phyloP scores from a whole-genome alignment of 1,140 invertebrate species.

The Homalodisca vitripennis region DNA sequence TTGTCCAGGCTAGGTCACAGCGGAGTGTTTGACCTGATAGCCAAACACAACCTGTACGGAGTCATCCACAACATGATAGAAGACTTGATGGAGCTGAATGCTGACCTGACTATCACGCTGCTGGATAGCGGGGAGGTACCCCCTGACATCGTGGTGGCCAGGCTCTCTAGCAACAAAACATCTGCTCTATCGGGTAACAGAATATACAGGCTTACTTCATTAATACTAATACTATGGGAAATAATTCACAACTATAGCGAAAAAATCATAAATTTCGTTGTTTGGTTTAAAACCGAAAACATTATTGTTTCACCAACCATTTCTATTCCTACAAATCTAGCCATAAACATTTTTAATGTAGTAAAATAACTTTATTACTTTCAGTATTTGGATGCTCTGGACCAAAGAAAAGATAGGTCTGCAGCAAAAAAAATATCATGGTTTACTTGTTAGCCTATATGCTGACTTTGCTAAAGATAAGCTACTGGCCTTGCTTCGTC shows the following conservation, averaged over 20 bases:
- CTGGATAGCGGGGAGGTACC: constrained; percentile 71
- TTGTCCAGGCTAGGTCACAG: constrained; percentile 76
- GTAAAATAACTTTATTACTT: not conserved
- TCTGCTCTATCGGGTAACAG: not conserved
- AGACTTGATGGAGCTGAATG: constrained; percentile 87
- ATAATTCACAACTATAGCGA: no score
- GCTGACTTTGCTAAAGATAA: constrained; percentile 84
- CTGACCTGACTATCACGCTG: constrained; percentile 78
- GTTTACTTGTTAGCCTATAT: constrained; percentile 81
- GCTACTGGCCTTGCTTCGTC: constrained; percentile 82
- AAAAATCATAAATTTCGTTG: no score
- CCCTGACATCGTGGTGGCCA: constrained; percentile 77
- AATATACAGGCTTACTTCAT: no score
- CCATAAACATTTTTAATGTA: not conserved
- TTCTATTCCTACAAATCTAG: no score
- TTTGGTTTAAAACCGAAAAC: no score
- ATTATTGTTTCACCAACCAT: no score
- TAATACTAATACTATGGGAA: no score
- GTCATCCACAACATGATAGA: constrained; percentile 85
- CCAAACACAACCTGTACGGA: constrained; percentile 81
- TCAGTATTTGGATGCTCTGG: constrained; percentile 68
- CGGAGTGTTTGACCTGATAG: constrained; percentile 88
- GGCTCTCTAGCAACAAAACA: constrained; percentile 70
- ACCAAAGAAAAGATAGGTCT: constrained; percentile 71
- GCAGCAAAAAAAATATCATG: constrained; percentile 66